Percentiles rank a stretch among this genome's conserved stretches.
Conservation (phyloP, 2,113 vertebrate genomes). For the Eclectus roratus region DNA sequence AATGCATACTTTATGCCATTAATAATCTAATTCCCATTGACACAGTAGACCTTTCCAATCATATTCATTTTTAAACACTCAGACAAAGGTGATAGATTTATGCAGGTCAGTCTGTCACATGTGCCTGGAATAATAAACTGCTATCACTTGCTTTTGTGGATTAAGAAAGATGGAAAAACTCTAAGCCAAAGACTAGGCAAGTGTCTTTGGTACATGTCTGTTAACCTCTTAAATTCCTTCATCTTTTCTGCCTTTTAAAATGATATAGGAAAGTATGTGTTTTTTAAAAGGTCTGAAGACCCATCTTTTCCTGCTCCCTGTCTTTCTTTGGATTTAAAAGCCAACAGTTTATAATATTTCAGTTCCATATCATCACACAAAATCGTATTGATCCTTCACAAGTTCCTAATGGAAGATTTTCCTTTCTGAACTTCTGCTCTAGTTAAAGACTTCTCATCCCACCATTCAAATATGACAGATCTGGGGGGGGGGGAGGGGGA, state of each 20-base stretch:
- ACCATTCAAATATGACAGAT: neutral
- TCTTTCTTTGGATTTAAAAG: neutral
- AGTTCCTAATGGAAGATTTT: neutral
- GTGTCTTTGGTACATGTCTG: neutral
- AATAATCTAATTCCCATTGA: slow-evolving; percentile 5
- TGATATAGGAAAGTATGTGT: neutral
- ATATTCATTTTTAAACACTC: slow-evolving; percentile 53
- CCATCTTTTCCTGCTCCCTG: neutral
- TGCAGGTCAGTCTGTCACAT: slow-evolving; percentile 19
- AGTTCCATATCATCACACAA: neutral
- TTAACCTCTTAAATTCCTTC: neutral
- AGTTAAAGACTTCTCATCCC: neutral
- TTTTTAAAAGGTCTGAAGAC: neutral
- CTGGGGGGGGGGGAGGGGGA: too few relatives aligned
- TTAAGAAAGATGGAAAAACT: neutral
- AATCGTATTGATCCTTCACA: neutral
- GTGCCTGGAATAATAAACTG: slow-evolving; percentile 18
- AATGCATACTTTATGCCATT: slow-evolving; percentile 22
- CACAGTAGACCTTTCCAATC: slow-evolving; percentile 30
- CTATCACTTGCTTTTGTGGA: neutral
- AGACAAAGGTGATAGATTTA: neutral
- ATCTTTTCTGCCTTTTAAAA: neutral
- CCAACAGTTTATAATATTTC: neutral
- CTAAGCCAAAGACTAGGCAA: neutral
- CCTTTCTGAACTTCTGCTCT: neutral